Conservation (phyloP, 2,113 vertebrate species). For the Pseudolaguvia tuberculata region DNA sequence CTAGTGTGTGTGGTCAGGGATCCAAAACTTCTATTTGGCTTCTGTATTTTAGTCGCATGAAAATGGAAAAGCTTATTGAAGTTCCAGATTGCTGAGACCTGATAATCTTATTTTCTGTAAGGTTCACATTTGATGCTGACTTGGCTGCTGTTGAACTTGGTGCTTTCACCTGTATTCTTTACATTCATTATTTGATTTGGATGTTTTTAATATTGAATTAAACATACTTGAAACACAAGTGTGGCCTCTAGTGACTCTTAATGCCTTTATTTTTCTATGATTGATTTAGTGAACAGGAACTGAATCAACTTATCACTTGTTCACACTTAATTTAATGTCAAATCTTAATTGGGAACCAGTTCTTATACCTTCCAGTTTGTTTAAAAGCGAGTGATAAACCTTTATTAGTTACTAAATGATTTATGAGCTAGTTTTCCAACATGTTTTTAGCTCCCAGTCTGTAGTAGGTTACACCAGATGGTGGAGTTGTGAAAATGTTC, state of each 20-base stretch:
- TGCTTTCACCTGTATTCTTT: neutral
- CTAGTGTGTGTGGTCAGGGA: no score
- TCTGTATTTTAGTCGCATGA: neutral
- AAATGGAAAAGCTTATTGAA: neutral
- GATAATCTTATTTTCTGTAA: neutral
- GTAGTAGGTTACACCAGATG: conserved; percentile 37
- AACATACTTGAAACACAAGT: no score
- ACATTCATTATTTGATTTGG: neutral
- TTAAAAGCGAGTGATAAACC: no score
- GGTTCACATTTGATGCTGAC: neutral
- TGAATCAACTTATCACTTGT: no score
- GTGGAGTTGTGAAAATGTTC: conserved; percentile 6
- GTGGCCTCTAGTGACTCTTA: no score
- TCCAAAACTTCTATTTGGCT: neutral
- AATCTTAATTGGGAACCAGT: no score
- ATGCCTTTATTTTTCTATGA: no score
- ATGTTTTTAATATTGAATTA: neutral
- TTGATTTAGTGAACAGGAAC: no score
- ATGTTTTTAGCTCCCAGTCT: neutral
- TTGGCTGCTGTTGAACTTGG: neutral
- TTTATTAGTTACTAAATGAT: neutral
- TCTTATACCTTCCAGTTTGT: no score
- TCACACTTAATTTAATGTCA: no score
- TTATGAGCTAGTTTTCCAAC: no score
- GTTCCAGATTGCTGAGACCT: neutral